Evolutionary conservation across 92 coral and sea anemone genomes (phyloP), one percentile per base, ranked within the genome.

Genomic region (Parazoanthus atlanticus): DNA sequence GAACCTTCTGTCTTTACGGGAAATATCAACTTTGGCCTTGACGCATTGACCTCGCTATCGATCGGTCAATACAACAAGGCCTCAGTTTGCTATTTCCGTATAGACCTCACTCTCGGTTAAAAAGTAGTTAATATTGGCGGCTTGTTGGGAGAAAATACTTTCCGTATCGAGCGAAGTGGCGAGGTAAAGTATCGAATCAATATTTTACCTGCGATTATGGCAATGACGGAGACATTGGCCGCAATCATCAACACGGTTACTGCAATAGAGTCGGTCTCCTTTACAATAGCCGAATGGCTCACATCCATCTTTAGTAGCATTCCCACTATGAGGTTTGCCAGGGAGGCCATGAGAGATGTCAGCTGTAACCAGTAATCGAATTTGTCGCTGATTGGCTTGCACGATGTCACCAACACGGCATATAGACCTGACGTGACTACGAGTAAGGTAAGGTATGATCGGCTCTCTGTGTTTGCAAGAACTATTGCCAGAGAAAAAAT

Each of bases 281-380:
- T 81, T 10, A 56, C 58, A 49, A 82, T 34, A 32, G 75, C 81
- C 12, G 85, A 56, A 54, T 76, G 77, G 17, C 3, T 75, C 65
- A 86, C 92, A 2, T 92, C 94, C 82, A 92, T 90, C 86, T 92
- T 92, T 66, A 92, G 40, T 10, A 92, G 75, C 89, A 92, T 89
- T 54, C 94, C 94, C 65, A 86, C 81, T n/a, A 88, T 65, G 69
- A 92, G 65, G 69, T 91, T 92, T 23, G 85, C 90, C 76, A 90
- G 90, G 78, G 67, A 80, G 36, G 94, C 94, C 47, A 89, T 23
- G 21, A 89, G 88, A 64, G 94, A 90, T 41, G 82, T 69, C 28
- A 92, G 80, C 56, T 92, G 92, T 58, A 92, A 80, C 94, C 92
- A 92, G 66, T 92, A 91, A 71, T 92, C 94, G 80, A 92, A 86